Evolutionary conservation across 2,888 invertebrate genomes (phyloP).

Genomic region (Drosophila nr. fundita): DNA sequence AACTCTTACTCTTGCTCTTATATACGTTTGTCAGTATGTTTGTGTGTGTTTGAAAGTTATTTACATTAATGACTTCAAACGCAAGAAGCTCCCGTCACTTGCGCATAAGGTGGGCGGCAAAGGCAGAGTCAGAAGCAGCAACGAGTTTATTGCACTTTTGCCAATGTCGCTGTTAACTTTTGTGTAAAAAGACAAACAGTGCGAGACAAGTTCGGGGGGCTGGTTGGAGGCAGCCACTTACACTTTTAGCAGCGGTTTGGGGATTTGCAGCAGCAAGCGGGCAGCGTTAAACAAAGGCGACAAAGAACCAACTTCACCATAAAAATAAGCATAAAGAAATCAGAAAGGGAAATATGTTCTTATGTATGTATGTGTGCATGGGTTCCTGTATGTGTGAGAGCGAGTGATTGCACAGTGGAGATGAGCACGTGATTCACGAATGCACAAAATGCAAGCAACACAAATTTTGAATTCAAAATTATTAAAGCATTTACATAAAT

Average conservation of each 20-base stretch:
- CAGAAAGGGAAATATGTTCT: slow-evolving; percentile 42
- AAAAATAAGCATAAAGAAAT: slow-evolving; percentile 42
- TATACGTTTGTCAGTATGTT: slow-evolving; percentile 17
- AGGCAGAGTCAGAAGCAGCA: slow-evolving; percentile 13
- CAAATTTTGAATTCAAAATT: not conserved
- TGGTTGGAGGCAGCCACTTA: slow-evolving; percentile 57
- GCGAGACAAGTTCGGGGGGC: slow-evolving; percentile 45
- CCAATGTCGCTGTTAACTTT: slow-evolving; percentile 59
- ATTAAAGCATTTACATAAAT: not conserved
- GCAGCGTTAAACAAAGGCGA: slow-evolving; percentile 54
- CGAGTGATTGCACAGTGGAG: not conserved
- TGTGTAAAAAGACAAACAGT: slow-evolving; percentile 64
- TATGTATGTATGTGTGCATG: not conserved
- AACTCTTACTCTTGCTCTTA: slow-evolving; percentile 28
- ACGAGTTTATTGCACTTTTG: slow-evolving; percentile 77
- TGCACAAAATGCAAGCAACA: not conserved
- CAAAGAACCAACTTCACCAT: slow-evolving; percentile 71
- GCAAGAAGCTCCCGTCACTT: slow-evolving; percentile 59
- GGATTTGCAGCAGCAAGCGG: slow-evolving; percentile 34
- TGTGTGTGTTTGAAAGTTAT: slow-evolving; percentile 13
- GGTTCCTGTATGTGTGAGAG: not conserved
- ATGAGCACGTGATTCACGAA: not conserved
- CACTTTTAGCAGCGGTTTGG: slow-evolving; percentile 65
- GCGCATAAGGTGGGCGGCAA: slow-evolving; percentile 27
- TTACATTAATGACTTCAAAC: slow-evolving; percentile 58